phyloP scores from a whole-genome alignment of 2,113 vertebrate genomes.

The Pheucticus melanocephalus region DNA sequence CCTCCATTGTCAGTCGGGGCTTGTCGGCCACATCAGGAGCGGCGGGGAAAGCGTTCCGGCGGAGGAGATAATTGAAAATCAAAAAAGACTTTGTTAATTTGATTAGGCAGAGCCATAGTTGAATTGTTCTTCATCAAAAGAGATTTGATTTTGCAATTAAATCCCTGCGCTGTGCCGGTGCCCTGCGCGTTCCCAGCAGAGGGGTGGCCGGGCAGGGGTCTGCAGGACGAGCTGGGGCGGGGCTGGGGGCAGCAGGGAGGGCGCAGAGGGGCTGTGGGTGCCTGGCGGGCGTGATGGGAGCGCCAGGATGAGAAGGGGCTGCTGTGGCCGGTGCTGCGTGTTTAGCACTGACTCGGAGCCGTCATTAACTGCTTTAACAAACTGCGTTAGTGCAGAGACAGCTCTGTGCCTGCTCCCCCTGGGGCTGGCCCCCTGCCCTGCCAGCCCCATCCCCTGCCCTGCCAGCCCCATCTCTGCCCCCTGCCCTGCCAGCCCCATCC shows the following conservation, averaged over 20 bases:
- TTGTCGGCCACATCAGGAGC: conserved; percentile 67
- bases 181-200: conserved; percentile 20
- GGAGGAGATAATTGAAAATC: conserved; percentile 92
- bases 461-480: neutral
- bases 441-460: neutral
- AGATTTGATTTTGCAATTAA: conserved; percentile 92
- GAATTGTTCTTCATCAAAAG: conserved; percentile 90
- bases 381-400: neutral
- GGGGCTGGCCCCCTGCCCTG: neutral
- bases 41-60: conserved; percentile 73
- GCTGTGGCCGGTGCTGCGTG: rapidly evolving
- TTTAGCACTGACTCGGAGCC: neutral
- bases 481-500: rapidly evolving
- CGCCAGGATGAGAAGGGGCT: neutral
- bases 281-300: rapidly evolving
- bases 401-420: neutral
- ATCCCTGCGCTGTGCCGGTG: conserved; percentile 72
- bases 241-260: neutral
- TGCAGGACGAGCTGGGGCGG: neutral
- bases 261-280: rapidly evolving
- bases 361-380: neutral
- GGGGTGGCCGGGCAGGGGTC: neutral
- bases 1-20: conserved; percentile 60
- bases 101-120: conserved; percentile 84
- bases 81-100: conserved; percentile 94